Evolutionary conservation across 2,113 vertebrate genomes (phyloP).

Genomic region (Bettongia penicillata): DNA sequence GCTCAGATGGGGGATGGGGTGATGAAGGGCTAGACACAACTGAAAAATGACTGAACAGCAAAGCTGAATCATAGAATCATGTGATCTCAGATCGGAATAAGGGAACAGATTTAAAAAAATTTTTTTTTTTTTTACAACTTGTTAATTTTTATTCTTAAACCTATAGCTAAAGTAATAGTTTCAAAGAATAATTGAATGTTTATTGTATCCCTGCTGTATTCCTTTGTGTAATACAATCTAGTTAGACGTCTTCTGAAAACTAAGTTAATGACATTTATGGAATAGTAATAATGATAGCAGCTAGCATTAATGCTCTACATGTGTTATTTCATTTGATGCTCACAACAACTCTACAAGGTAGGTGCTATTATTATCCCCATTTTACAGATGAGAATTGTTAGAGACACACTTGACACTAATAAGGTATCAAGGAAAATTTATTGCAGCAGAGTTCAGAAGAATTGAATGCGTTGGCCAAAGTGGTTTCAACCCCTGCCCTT

Average conservation of each 20-base stretch:
- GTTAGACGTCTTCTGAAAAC: conserved; percentile 45
- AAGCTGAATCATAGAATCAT: neutral
- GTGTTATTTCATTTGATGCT: neutral
- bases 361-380: neutral
- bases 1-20: too few relatives aligned
- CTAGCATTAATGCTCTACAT: neutral
- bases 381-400: neutral
- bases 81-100: neutral
- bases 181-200: conserved; percentile 19
- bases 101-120: neutral
- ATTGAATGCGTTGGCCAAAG: too few relatives aligned
- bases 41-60: too few relatives aligned
- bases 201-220: neutral
- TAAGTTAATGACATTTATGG: neutral
- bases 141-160: neutral
- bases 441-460: too few relatives aligned
- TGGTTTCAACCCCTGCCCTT: too few relatives aligned
- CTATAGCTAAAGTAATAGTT: conserved; percentile 26
- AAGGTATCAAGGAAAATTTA: too few relatives aligned
- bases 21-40: too few relatives aligned
- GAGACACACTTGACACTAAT: too few relatives aligned
- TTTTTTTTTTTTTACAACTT: too few relatives aligned
- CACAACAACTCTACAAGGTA: neutral
- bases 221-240: conserved; percentile 35
- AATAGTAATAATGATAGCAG: neutral